Evolutionary conservation across 2,113 vertebrate genomes (phyloP), one percentile per base, ranked within the genome.

Genomic region (Todiramphus saurophagus): DNA sequence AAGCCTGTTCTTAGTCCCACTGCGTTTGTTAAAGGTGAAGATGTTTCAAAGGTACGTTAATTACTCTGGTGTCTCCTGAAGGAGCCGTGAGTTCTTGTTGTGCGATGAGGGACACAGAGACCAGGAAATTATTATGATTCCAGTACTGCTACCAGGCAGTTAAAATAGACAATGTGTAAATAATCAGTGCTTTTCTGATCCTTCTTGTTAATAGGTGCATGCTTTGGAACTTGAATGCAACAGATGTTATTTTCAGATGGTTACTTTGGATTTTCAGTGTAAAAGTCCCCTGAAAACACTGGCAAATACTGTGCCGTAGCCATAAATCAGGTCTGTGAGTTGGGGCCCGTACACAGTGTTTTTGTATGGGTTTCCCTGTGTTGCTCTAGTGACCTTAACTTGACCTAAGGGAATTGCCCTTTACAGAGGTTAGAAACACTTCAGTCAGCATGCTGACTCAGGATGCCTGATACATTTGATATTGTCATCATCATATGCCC

Each of bases 331-430:
- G 62, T 12, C 70, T 46, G 67, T 18, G 41, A 81, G 17, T 6
- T 17, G 6, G 30, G 50, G 37, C 56, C 55, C 2, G 2, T 53
- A 66, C 64, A 72, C 11, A 44, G 43, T 1, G 0, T 85, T 79
- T 81, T 86, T 89, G 41, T 39, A 43, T 1, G 83, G 88, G 68
- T 70, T 96, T 96, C 94, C 94, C 96, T 92, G 87, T 43, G 5
- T 81, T 97, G 94, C 94, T 97, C 96, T 53, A 96, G 91, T 97
- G 95, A 96, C 96, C 96, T 97, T 91, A 81, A 18, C 75, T 68
- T 70, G 88, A 92, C 95, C 88, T 75, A 37, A 89, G 89, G 94
- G 94, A 96, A 94, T 60, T 96, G 91, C 97, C 93, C 88, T 95
- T 96, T 96, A 9, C 50, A 76, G 90, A 94, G 87, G 90, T 96